Evolutionary conservation across 2,797 vertebrate genomes (phyloP), one percentile per base, ranked within the genome.

Genomic region (Darevskia nairensis): DNA sequence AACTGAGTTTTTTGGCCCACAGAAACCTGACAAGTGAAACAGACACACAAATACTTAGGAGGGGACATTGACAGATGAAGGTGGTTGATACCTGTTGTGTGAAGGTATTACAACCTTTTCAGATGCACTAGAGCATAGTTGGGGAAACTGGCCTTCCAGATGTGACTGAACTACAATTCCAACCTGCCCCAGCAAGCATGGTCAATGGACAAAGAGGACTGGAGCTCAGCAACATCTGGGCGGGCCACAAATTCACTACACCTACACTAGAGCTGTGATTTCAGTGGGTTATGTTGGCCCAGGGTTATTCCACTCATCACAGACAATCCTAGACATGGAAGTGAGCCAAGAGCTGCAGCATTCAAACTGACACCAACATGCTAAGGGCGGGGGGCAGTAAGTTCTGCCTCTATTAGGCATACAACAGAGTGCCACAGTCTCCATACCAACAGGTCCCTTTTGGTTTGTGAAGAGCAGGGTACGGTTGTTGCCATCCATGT

Each of bases 391-490:
- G 29, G 46, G 32, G 3, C 35, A 59, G 35, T 21, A 25, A 6
- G 23, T 74, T 75, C 50, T 85, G 35, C 55, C 50, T 64, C 35
- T 39, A 59, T 32, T 23, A 41, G n/a, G 25, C 17, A n/a, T 29
- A 66, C 21, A 75, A 41, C 9, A 39, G 10, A 0, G 32, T 55
- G 55, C 1, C 6, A 64, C 19, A 1, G 2, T 41, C 32, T 44
- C 91, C 98, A 94, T 94, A 99, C 99, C 99, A 66, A 99, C 98
- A 61, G 99, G 99, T 74, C 97, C 98, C 86, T 98, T 99, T 95
- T 99, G 98, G 96, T 97, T 97, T 41, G 95, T 97, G 94, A 98
- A 99, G 91, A 99, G 97, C 55, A 97, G 94, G 0, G 97, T 98
- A 69, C 85, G 97, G 94, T 98, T 98, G 95, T 95, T 98, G 87